Evolutionary conservation across 1,140 invertebrate genomes (phyloP), one percentile per base, ranked within the genome.

Genomic region (Drosophila tani): DNA sequence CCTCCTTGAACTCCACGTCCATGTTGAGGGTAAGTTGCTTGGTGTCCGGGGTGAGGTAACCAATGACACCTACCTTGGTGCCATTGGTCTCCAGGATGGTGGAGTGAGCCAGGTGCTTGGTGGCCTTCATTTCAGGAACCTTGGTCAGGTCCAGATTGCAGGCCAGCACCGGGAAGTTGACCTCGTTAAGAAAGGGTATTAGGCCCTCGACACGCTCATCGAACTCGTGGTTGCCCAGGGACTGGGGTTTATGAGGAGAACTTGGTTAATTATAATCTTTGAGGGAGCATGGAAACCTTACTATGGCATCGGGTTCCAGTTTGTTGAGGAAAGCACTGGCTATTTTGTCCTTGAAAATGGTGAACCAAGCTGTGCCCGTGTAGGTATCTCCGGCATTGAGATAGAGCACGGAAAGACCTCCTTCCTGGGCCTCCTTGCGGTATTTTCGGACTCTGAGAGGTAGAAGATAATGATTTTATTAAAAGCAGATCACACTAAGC

Each of bases 211-310:
- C 93, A 2, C 96, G 96, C 57, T 97, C 95, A 91, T 99, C 98
- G 81, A 99, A 98, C 92, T 99, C 98, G 82, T 99, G 98, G 87
- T 99, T 99, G 21, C 98, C 98, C 58, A 99, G 93, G 21, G 95
- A 96, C 97, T 98, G 93, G 69, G 94, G 56, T 24, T 21, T 8
- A 24, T 11, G 2, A 9, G 5, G 0, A 8, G 5, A 49, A n/a
- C n/a, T n/a, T n/a, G n/a, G 14, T 5, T 19, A n/a, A 1, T 21
- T 14, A 21, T 0, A 15, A n/a, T 21, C 5, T 3, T 5, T 11
- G 1, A 2, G 2, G 9, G 3, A 29, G 0, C 0, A 5, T 3
- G 5, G 4, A 3, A n/a, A 4, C 94, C 95, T 95, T 94, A 98
- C 97, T 93, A 97, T 96, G 5, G 95, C 97, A 91, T 98, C 97